Evolutionary conservation across 2,797 vertebrate species (phyloP), one percentile per base, ranked within the genome.

Genomic region (Sus cebifrons): DNA sequence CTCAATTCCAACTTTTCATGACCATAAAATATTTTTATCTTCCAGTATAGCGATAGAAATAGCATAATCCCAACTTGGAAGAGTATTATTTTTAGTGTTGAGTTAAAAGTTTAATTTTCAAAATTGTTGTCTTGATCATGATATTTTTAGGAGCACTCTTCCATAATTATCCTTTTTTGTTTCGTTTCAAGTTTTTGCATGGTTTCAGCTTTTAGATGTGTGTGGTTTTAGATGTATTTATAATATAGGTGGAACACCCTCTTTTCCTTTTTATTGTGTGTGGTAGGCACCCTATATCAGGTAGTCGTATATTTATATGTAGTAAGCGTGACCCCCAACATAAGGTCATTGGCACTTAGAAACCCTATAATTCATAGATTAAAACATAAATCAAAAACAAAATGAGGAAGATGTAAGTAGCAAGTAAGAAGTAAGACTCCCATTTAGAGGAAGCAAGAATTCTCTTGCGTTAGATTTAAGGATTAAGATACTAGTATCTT

Each of bases 121-220:
- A 62, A 93, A 81, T n/a, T 40, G 1, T 85, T 86, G 4, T 73
- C 44, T 70, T 85, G 85, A 64, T 94, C 12, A 2, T 79, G 27
- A 68, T 94, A 79, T 25, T 93, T 94, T 96, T 83, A 95, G 95
- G 56, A 91, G 21, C 1, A 27, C 4, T 88, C 96, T 81, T 29
- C 2, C 78, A 23, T 25, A 52, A 27, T 68, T 85, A 10, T 27
- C 6, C 6, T 40, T 94, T 71, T 89, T 70, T 74, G 8, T 52
- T 91, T 78, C 86, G 40, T 56, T 84, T 91, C 75, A 81, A 4
- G 4, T 70, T 78, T 96, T 27, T 85, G 6, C 10, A 2, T 52
- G 91, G 10, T 52, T 86, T 78, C 20, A 44, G n/a, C 49, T 65
- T 82, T 86, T 29, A n/a, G 27, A 25, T 60, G 25, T 54, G 10